These are phyloP conservation scores for Shinisaurus crocodilurus DNA, from an alignment of 2,113 vertebrate genomes.

Conservation along the genomic window DNA sequence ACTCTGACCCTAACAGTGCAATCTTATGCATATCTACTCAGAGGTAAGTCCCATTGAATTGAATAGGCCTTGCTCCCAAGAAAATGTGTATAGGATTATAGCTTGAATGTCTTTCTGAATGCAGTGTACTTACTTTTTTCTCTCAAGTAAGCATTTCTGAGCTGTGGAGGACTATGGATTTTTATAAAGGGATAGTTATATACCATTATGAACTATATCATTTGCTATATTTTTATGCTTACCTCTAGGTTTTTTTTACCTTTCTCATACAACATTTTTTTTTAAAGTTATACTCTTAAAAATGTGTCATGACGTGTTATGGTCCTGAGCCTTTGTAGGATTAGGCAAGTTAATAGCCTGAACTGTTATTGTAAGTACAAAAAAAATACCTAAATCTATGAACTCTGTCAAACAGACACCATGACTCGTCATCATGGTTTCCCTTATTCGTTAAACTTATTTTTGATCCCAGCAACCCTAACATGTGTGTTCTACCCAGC, in stretches of 20 bases:
- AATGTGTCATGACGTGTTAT: background rate
- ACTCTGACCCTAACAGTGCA: no score
- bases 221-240: background rate
- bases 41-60: no score
- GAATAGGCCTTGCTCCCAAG: no score
- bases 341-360: background rate
- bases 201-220: background rate
- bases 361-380: background rate
- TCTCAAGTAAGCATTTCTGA: background rate
- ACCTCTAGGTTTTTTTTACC: background rate
- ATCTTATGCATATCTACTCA: no score
- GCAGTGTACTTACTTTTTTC: background rate
- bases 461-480: background rate
- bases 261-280: background rate
- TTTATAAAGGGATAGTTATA: background rate
- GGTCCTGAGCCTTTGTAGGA: background rate
- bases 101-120: background rate
- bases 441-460: background rate
- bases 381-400: background rate
- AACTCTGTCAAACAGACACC: background rate
- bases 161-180: background rate
- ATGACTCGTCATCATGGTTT: background rate
- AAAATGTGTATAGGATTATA: no score
- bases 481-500: slow-evolving; percentile 9
- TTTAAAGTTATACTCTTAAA: background rate